Conservation (phyloP, 1,140 invertebrate genomes). For the Euwallacea fornicatus region DNA sequence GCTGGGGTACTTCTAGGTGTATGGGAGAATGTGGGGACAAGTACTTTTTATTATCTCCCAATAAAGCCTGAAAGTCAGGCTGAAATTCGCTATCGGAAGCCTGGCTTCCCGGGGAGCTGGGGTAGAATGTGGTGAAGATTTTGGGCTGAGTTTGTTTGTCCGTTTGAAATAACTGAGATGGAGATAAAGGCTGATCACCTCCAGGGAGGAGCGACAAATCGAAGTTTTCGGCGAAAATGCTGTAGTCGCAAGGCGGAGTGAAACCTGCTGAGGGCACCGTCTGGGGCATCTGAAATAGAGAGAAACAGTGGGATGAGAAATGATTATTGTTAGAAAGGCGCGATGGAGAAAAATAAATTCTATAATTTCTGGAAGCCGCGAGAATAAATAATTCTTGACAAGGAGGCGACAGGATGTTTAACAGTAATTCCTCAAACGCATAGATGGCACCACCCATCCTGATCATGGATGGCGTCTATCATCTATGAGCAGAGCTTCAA, state of each 20-base stretch:
- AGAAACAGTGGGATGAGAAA: slow-evolving; percentile 30
- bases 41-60: slow-evolving; percentile 42
- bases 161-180: slow-evolving; percentile 59
- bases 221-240: slow-evolving; percentile 67
- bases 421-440: no score
- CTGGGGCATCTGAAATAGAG: slow-evolving; percentile 74
- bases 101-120: slow-evolving; percentile 38
- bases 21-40: slow-evolving; percentile 41
- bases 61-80: slow-evolving; percentile 50
- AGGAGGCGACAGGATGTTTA: no score
- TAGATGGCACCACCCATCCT: no score
- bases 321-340: neutral
- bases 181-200: slow-evolving; percentile 60
- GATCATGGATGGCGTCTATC: no score
- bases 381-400: no score
- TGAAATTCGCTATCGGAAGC: slow-evolving; percentile 26
- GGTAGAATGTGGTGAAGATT: slow-evolving; percentile 49
- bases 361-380: no score
- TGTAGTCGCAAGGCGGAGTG: slow-evolving; percentile 69
- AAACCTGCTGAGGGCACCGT: slow-evolving; percentile 73
- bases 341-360: no score
- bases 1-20: slow-evolving; percentile 50
- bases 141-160: slow-evolving; percentile 45
- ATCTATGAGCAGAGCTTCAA: no score
- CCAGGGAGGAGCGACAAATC: slow-evolving; percentile 73